phyloP scores from a whole-genome alignment of 2,797 vertebrate species.

The Loriculus beryllinus region DNA sequence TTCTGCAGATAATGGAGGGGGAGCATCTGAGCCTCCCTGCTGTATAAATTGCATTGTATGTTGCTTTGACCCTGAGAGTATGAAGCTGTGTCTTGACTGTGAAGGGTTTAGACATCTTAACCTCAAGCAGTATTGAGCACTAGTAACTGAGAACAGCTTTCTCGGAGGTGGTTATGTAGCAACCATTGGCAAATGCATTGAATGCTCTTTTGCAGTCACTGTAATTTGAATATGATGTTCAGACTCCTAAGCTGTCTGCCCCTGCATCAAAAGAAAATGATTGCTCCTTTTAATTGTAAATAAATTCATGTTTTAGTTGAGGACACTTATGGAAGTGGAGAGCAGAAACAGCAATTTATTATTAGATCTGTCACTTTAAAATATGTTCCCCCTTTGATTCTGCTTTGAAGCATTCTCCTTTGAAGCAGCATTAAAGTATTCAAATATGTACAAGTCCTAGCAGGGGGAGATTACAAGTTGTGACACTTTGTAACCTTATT shows the following conservation, averaged over 20 bases:
- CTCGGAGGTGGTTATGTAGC: conserved; percentile 8
- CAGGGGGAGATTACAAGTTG: conserved; percentile 58
- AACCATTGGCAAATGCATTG: background rate
- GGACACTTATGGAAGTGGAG: conserved; percentile 46
- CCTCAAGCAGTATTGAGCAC: background rate
- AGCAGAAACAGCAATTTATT: conserved; percentile 51
- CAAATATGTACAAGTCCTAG: conserved; percentile 41
- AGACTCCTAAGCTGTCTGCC: conserved; percentile 26
- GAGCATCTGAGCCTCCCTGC: background rate
- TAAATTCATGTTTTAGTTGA: conserved; percentile 38
- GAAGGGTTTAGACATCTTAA: background rate
- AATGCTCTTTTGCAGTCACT: background rate
- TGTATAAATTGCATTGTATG: background rate
- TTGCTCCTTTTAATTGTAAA: conserved; percentile 41
- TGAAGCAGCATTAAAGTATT: conserved; percentile 55
- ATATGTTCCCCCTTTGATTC: conserved; percentile 34
- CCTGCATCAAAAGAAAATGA: conserved; percentile 27
- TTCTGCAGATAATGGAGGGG: background rate
- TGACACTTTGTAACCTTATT: conserved; percentile 26
- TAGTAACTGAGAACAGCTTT: conserved; percentile 22
- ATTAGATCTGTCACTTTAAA: conserved; percentile 61
- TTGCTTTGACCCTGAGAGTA: background rate
- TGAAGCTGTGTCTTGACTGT: background rate
- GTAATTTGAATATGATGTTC: conserved; percentile 26
- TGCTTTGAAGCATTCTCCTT: conserved; percentile 52